These are phyloP conservation scores for Dufourea novaeangliae DNA, from an alignment of 1,140 invertebrate genomes.

Conservation along the genomic window DNA sequence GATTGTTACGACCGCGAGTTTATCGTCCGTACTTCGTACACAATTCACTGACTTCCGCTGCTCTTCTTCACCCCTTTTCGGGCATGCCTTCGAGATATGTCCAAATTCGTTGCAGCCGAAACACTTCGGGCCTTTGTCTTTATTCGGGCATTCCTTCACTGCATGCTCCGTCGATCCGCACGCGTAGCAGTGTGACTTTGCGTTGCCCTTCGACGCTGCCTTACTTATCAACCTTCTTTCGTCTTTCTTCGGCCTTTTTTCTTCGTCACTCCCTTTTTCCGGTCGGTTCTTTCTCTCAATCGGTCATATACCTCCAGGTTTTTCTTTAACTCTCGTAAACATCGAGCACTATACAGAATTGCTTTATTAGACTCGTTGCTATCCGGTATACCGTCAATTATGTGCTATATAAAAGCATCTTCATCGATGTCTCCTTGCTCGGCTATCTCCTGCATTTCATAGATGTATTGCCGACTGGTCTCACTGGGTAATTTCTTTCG, in stretches of 20 bases:
- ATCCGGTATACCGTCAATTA: slow-evolving; percentile 58
- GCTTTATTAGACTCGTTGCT: slow-evolving; percentile 46
- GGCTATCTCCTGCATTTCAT: no score
- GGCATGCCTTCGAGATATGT: slow-evolving; percentile 34
- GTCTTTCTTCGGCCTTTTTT: neutral
- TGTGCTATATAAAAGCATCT: neutral
- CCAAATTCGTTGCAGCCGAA: slow-evolving; percentile 49
- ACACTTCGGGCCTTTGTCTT: slow-evolving; percentile 53
- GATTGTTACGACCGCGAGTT: slow-evolving; percentile 7
- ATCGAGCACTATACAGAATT: slow-evolving; percentile 41
- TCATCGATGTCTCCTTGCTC: neutral
- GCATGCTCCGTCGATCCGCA: slow-evolving; percentile 45
- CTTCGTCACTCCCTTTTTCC: neutral
- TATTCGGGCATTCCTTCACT: slow-evolving; percentile 21
- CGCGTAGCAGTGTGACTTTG: slow-evolving; percentile 19
- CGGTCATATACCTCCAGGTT: slow-evolving; percentile 36
- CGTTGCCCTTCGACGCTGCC: neutral
- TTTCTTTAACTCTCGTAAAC: slow-evolving; percentile 31
- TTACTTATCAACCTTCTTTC: neutral
- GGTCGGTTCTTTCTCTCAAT: slow-evolving; percentile 6
- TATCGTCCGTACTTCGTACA: neutral
- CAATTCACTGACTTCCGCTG: slow-evolving; percentile 9
- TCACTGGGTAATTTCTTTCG: no score
- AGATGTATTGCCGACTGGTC: no score
- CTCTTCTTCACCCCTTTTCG: neutral